Evolutionary conservation across 2,888 invertebrate genomes (phyloP).

Genomic region (Nemotelus pantherinus): DNA sequence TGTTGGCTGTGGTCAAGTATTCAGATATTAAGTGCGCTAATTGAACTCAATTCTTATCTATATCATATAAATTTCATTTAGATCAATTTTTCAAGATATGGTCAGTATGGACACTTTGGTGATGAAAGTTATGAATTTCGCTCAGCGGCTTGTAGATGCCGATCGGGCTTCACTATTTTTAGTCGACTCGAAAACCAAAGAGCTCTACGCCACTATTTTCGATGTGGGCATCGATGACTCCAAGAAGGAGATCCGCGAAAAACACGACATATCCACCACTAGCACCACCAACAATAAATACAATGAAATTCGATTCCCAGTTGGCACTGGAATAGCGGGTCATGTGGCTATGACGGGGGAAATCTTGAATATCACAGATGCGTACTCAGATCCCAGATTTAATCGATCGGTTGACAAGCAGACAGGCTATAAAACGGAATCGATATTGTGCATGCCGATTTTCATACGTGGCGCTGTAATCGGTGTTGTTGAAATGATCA

Average conservation of each 20-base stretch:
- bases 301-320: conserved; percentile 74
- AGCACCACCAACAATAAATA: conserved; percentile 53
- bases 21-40: conserved; percentile 35
- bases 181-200: conserved; percentile 76
- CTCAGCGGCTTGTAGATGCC: conserved; percentile 82
- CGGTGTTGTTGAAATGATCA: conserved; percentile 90
- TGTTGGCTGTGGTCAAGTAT: conserved; percentile 83
- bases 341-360: conserved; percentile 83
- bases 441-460: conserved; percentile 88
- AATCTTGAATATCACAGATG: conserved; percentile 83
- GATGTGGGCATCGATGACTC: conserved; percentile 69
- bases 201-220: conserved; percentile 84
- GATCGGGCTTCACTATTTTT: conserved; percentile 86
- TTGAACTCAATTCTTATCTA: neutral
- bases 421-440: conserved; percentile 76
- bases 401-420: conserved; percentile 76
- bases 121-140: conserved; percentile 84
- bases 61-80: conserved; percentile 58
- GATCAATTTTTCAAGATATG: conserved; percentile 89
- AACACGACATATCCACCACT: conserved; percentile 50
- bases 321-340: conserved; percentile 83
- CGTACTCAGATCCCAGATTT: conserved; percentile 80
- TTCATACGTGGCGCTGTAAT: conserved; percentile 81
- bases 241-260: conserved; percentile 46
- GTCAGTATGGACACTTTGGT: conserved; percentile 84